Conservation (phyloP, 1,140 invertebrate species). For the Melipona quadrifasciata region DNA sequence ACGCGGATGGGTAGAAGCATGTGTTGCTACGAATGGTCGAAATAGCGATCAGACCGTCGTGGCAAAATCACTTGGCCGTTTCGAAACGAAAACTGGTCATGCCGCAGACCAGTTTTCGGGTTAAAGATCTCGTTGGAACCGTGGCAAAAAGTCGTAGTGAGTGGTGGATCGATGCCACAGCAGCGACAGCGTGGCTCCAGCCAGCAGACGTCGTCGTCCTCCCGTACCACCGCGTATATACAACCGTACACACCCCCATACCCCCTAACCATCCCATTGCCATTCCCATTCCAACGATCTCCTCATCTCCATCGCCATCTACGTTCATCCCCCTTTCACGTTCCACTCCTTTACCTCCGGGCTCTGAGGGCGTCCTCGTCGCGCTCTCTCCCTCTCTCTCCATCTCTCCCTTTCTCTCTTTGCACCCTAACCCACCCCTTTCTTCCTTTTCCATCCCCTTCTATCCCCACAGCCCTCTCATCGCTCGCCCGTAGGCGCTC, state of each 20-base stretch:
- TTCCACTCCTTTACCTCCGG: constrained; percentile 37
- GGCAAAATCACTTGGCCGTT: constrained; percentile 45
- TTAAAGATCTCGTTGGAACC: constrained; percentile 69
- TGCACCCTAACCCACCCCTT: neutral
- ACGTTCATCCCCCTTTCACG: constrained; percentile 37
- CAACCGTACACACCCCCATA: constrained; percentile 37
- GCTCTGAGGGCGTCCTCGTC: constrained; percentile 40
- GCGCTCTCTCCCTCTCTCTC: neutral
- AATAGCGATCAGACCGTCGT: constrained; percentile 15
- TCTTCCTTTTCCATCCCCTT: constrained; percentile 14
- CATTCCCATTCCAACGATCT: constrained; percentile 65
- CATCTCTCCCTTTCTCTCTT: neutral
- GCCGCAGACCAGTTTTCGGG: constrained; percentile 59
- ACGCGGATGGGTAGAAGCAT: neutral
- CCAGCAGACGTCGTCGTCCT: constrained; percentile 72
- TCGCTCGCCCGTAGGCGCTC: constrained; percentile 56
- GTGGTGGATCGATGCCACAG: constrained; percentile 74
- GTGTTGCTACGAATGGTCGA: neutral
- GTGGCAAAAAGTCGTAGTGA: constrained; percentile 72
- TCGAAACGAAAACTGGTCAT: constrained; percentile 50
- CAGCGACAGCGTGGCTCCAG: constrained; percentile 78
- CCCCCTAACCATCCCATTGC: constrained; percentile 49
- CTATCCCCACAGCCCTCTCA: neutral
- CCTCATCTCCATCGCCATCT: constrained; percentile 52
- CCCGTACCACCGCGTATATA: constrained; percentile 46